phyloP scores from a whole-genome alignment of 2,888 invertebrate genomes.

The Epirrhoe alternata region DNA sequence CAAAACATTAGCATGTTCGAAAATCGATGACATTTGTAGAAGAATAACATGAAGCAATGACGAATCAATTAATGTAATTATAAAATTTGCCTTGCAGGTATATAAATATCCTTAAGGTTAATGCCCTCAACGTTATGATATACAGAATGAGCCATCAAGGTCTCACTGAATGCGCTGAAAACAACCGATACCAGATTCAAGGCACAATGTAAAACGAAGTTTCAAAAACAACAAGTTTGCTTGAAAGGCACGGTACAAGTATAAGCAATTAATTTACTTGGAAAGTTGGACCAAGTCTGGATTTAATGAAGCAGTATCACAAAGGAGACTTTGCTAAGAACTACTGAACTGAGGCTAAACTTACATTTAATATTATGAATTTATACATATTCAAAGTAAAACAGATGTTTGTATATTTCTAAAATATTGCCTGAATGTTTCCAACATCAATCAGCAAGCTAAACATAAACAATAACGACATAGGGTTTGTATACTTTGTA shows the following conservation, averaged over 20 bases:
- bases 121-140: conserved; percentile 35
- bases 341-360: neutral
- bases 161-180: conserved; percentile 37
- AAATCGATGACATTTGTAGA: too few relatives aligned
- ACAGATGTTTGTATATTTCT: neutral
- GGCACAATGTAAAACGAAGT: conserved; percentile 8
- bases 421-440: neutral
- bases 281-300: neutral
- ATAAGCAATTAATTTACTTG: neutral
- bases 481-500: neutral
- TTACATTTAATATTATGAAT: too few relatives aligned
- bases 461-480: neutral
- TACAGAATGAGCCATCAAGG: conserved; percentile 38
- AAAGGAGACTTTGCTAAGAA: neutral
- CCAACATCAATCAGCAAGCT: neutral
- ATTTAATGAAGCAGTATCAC: neutral
- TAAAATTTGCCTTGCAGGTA: conserved; percentile 26
- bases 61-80: neutral
- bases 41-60: too few relatives aligned
- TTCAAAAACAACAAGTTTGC: conserved; percentile 5
- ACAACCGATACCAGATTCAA: conserved; percentile 18
- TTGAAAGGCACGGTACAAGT: neutral
- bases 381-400: too few relatives aligned
- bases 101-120: conserved; percentile 33
- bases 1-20: too few relatives aligned